Base-by-base conservation (phyloP, 1,140 invertebrate genomes). In the Delia radicum region DNA sequence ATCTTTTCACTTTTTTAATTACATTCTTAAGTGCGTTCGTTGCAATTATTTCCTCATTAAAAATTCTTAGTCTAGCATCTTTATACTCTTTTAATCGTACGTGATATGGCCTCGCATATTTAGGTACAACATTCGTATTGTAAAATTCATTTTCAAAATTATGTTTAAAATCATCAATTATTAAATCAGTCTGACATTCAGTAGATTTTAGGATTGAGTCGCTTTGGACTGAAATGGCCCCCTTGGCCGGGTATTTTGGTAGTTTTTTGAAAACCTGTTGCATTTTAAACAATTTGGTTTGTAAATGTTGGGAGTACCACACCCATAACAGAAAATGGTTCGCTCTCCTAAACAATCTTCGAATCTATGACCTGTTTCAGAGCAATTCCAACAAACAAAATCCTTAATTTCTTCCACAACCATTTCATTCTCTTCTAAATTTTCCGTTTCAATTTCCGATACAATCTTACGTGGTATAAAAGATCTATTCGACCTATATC, bases 261-360 rank as follows among this genome's bases (percentile, higher is more conserved):
- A 18, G 46, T 48, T 48, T 48, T 48, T 48, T 48, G 46, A n/a
- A 48, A 18, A 48, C n/a, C 18, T 48, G 46, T 65, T 27, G 27
- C 62, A 65, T 15, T 29, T 67, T 0, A n/a, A n/a, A 29, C 63
- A 67, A n/a, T 67, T 67, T 31, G 63, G 63, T n/a, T 67, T 67
- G 63, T n/a, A 67, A 6, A 29, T 28, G n/a, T 67, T 67, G n/a
- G 27, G 27, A 15, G 28, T 21, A 15, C 28, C 28, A 18, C 63
- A 31, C 1, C 27, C 27, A 31, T 31, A 67, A 67, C 63, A 67
- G 31, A 67, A 67, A 2, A 67, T n/a, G 6, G 13, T 67, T 29
- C 63, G 1, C n/a, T 67, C 63, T 1, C 10, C 28, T 4, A 67
- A 28, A 29, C 63, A 67, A 29, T 67, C 63, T 31, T 67, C 27